Evolutionary conservation across 2,888 invertebrate genomes (phyloP).

Genomic region (Notocelia uddmanniana): DNA sequence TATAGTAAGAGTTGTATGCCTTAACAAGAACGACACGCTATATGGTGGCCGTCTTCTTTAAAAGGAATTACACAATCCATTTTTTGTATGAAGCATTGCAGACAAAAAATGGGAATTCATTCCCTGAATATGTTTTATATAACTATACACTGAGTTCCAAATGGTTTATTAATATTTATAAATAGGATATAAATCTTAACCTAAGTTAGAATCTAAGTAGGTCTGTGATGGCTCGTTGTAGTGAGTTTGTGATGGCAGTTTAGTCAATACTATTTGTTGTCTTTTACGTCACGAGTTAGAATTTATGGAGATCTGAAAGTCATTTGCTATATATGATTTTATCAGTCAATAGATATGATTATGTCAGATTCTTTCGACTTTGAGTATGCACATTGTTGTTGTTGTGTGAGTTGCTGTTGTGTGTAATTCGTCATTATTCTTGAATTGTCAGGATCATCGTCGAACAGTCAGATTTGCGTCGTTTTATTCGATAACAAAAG

Average conservation of each 20-base stretch:
- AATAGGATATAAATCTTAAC: background rate
- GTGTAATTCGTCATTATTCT: no score
- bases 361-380: background rate
- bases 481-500: background rate
- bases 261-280: background rate
- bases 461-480: background rate
- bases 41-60: background rate
- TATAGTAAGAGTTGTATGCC: background rate
- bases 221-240: constrained; percentile 20
- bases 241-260: constrained; percentile 16
- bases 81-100: background rate
- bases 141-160: constrained; percentile 12
- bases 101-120: background rate
- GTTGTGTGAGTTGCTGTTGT: background rate
- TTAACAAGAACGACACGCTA: background rate
- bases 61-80: background rate
- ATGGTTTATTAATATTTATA: background rate
- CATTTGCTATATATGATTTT: background rate
- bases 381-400: background rate
- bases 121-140: background rate
- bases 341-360: background rate
- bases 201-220: constrained; percentile 4
- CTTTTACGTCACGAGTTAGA: background rate
- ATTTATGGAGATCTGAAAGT: background rate
- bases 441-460: background rate